Evolutionary conservation across 2,113 vertebrate genomes (phyloP).

Genomic region (Drymodes brunneopygia): DNA sequence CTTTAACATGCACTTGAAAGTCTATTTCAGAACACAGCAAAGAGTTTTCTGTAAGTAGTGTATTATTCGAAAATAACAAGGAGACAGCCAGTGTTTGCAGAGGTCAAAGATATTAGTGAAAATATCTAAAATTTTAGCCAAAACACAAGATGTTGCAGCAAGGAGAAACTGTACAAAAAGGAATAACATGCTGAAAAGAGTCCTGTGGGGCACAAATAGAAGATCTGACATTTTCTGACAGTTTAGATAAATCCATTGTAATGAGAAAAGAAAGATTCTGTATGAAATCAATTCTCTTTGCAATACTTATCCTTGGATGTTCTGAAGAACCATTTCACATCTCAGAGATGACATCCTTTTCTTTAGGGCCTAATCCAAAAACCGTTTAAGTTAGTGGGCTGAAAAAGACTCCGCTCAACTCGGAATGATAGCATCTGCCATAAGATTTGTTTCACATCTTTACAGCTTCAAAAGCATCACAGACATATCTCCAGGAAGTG

Average conservation of each 20-base stretch:
- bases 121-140: constrained; percentile 5
- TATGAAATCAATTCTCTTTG: constrained; percentile 54
- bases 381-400: constrained; percentile 14
- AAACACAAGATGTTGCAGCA: neutral
- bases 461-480: constrained; percentile 26
- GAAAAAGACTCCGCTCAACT: constrained; percentile 42
- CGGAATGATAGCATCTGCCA: constrained; percentile 24
- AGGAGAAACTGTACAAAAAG: neutral
- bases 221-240: constrained; percentile 53
- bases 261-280: constrained; percentile 56
- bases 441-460: constrained; percentile 44
- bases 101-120: constrained; percentile 24
- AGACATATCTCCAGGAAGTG: neutral
- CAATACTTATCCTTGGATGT: constrained; percentile 37
- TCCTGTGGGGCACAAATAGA: constrained; percentile 19
- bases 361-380: constrained; percentile 56
- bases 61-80: neutral
- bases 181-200: neutral
- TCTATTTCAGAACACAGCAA: neutral
- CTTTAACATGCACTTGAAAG: neutral
- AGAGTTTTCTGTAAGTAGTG: neutral
- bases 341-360: constrained; percentile 44
- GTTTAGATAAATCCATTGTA: constrained; percentile 60
- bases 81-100: neutral
- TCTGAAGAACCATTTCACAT: constrained; percentile 52